Percentiles rank a stretch among this genome's conserved stretches.
These are phyloP conservation scores for Philhelius pedissequus DNA, from an alignment of 2,888 invertebrate species.

Conservation along the genomic window DNA sequence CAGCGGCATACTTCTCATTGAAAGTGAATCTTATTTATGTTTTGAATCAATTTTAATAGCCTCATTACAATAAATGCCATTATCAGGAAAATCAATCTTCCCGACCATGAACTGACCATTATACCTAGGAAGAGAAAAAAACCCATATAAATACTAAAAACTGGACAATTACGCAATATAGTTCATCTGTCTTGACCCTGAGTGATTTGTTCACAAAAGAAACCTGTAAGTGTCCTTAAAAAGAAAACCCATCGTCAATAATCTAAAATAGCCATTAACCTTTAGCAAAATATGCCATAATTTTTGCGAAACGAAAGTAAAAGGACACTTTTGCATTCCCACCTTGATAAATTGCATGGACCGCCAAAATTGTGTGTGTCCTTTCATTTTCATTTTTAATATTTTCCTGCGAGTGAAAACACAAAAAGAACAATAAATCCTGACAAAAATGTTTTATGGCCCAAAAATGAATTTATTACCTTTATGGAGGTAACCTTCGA, in stretches of 20 bases:
- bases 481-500: slow-evolving; percentile 49
- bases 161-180: slow-evolving; percentile 43
- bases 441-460: slow-evolving; percentile 56
- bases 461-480: slow-evolving; percentile 65
- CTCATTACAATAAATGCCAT: slow-evolving; percentile 23
- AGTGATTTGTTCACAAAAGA: slow-evolving; percentile 3
- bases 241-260: slow-evolving; percentile 14
- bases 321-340: slow-evolving; percentile 58
- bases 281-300: slow-evolving; percentile 32
- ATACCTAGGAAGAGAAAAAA: slow-evolving; percentile 3
- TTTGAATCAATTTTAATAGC: slow-evolving; percentile 2
- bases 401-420: slow-evolving; percentile 38
- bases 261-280: slow-evolving; percentile 54
- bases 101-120: slow-evolving; percentile 42
- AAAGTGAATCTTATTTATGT: slow-evolving; percentile 1
- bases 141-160: background rate
- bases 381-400: slow-evolving; percentile 63
- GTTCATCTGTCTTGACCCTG: slow-evolving; percentile 25
- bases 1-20: background rate
- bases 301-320: slow-evolving; percentile 58
- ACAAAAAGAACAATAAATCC: slow-evolving; percentile 61
- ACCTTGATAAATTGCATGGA: slow-evolving; percentile 54
- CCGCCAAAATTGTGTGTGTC: slow-evolving; percentile 26
- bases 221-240: background rate
- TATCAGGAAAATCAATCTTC: slow-evolving; percentile 5